Evolutionary conservation across 1,140 invertebrate species (phyloP).

Genomic region (Probaryconus sp.): DNA sequence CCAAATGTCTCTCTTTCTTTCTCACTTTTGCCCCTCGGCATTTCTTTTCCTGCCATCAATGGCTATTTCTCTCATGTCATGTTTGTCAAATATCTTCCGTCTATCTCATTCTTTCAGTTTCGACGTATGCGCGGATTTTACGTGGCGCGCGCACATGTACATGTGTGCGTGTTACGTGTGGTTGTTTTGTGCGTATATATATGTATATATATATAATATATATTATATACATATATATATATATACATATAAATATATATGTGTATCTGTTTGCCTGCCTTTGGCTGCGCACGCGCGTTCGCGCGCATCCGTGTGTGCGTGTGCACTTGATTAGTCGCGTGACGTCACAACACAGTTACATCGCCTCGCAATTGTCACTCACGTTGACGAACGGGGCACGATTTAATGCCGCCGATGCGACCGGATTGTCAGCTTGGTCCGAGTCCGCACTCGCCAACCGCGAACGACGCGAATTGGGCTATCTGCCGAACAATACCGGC

Average conservation of each 20-base stretch:
- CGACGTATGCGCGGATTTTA: constrained; percentile 56
- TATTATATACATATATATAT: too few species aligned
- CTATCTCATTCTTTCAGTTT: constrained; percentile 39
- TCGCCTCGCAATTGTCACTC: constrained; percentile 73
- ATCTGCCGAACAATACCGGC: constrained; percentile 53
- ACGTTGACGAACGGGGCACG: constrained; percentile 52
- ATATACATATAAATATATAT: too few species aligned
- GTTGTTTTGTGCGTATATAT: too few species aligned
- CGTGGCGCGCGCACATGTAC: constrained; percentile 52
- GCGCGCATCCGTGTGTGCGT: constrained; percentile 56
- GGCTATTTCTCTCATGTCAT: constrained; percentile 30
- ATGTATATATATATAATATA: too few species aligned
- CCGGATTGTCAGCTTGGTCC: constrained; percentile 35
- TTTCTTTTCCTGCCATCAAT: constrained; percentile 2
- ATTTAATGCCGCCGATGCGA: constrained; percentile 33
- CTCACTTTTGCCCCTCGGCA: background rate
- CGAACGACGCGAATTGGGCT: constrained; percentile 48
- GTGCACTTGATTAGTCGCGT: constrained; percentile 76
- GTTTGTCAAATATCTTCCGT: constrained; percentile 23
- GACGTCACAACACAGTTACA: constrained; percentile 77
- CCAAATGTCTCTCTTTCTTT: background rate
- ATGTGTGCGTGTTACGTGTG: constrained; percentile 21
- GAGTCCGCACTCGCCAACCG: constrained; percentile 48
- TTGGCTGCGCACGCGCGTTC: constrained; percentile 62
- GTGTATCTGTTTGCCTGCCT: constrained; percentile 27